A percentile compares a stretch with the other conserved stretches of the same genome.
phyloP scores from a whole-genome alignment of 2,797 vertebrate species.

The Margarornis squamiger region DNA sequence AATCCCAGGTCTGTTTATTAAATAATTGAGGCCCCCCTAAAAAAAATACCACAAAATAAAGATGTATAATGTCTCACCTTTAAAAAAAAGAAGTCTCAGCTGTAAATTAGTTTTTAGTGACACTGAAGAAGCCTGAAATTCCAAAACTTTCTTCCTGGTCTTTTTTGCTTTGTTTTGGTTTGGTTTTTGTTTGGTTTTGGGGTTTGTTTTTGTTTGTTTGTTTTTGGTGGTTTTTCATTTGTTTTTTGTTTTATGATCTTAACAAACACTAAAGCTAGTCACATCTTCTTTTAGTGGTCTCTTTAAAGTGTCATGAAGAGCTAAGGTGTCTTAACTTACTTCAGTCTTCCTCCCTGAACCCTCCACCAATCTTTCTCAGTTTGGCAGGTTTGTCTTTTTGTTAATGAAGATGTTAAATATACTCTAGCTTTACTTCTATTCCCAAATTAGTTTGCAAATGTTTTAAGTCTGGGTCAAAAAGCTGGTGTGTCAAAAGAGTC shows the following conservation, averaged over 20 bases:
- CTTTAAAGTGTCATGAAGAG: neutral
- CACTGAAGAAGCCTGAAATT: neutral
- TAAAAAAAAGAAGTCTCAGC: neutral
- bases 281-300: neutral
- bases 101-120: neutral
- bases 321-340: neutral
- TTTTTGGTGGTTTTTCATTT: too few species aligned
- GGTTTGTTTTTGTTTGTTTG: too few species aligned
- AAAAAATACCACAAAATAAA: neutral
- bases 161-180: neutral
- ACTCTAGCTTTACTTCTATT: neutral
- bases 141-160: neutral
- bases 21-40: neutral
- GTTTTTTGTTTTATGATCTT: neutral
- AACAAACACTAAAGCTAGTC: neutral
- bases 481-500: neutral
- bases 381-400: neutral
- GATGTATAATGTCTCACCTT: neutral
- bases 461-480: neutral
- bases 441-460: neutral
- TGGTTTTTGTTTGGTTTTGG: neutral
- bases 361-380: neutral
- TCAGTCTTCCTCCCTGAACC: neutral
- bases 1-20: neutral
- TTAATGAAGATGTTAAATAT: neutral